Evolutionary conservation across 2,888 invertebrate species (phyloP), one percentile per base, ranked within the genome.

Genomic region (Eupithecia vulgata): DNA sequence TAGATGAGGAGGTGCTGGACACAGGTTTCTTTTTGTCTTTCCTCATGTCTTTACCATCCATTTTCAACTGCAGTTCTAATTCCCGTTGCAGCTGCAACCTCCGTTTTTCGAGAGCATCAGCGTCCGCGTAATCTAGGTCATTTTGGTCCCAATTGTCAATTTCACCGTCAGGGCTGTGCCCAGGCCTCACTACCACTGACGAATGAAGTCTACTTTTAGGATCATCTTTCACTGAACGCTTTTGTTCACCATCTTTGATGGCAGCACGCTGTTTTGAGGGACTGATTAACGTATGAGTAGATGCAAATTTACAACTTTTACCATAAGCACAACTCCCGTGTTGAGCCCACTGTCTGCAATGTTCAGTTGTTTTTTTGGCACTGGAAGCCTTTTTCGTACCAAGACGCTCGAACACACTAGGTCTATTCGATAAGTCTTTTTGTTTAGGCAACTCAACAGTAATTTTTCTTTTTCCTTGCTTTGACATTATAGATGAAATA

Each of bases 351-450:
- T 96, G 96, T 88, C 96, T 95, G 88, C 97, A 97, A 91, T 95
- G 96, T 90, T 96, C 96, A 89, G 95, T 91, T 93, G 95, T 91
- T 95, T 94, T 95, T 88, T 95, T 95, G 80, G 88, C 88, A 85
- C 90, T 91, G 42, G 95, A 94, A 70, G 72, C 72, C 86, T 97
- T 96, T 92, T 97, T 97, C 64, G 97, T 97, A 82, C 97, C 97
- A 85, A 97, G 95, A 83, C 97, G 95, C 92, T 97, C 97, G 93
- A 97, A 97, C 81, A 97, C 97, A 95, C 97, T 97, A 81, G 97
- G 97, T 90, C 97, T 95, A 86, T 92, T 92, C 88, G 95, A 89
- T 83, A 95, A 91, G 87, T 95, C 95, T 94, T 96, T 96, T 88
- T 95, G 95, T 95, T 96, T 96, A 88, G 96, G 95, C 91, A 96